Base-by-base conservation (phyloP, 2,797 vertebrate genomes). In the Argyrosomus regius region DNA sequence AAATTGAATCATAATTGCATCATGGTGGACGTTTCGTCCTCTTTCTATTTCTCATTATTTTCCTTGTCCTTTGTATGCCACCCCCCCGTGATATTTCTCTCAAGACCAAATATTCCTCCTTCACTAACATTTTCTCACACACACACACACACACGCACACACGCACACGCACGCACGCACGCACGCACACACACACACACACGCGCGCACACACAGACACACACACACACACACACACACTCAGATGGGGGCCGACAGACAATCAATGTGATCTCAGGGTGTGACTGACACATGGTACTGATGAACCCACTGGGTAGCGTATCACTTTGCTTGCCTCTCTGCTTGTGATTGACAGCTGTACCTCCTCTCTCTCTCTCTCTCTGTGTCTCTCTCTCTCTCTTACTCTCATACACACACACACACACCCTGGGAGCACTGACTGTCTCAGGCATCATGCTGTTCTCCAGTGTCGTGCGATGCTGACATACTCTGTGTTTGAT, bases 1-100 rank as follows among this genome's bases (percentile, higher is more conserved):
- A 93, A 92, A 93, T 93, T 91, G 89, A 93, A 93, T 93, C 91
- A 91, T 94, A 93, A 94, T 93, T 93, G 91, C 92, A 86, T 92
- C 93, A 93, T 87, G 79, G 90, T 73, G 88, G 77, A 84, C 64
- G 54, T 82, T 88, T 87, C 26, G 26, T 85, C 68, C 62, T 72
- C 64, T 71, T 64, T 81, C 68, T 71, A 56, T 71, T 59, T 69
- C 82, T 80, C 77, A 81, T 88, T 90, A 85, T 88, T 76, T 90
- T 73, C 45, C 71, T 28, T 72, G 80, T 91, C 87, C 88, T 90
- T 87, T 88, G 79, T 86, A n/a, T 73, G 76, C 41, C 46, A 13
- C 73, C 81, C 82, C 82, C 59, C 72, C 85, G 17, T 67, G 76
- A 85, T 80, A 64, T 78, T 85, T 71, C 71, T 86, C 86, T 72